Conservation (phyloP, 2,797 vertebrate species). For the Furcifer pardalis region DNA sequence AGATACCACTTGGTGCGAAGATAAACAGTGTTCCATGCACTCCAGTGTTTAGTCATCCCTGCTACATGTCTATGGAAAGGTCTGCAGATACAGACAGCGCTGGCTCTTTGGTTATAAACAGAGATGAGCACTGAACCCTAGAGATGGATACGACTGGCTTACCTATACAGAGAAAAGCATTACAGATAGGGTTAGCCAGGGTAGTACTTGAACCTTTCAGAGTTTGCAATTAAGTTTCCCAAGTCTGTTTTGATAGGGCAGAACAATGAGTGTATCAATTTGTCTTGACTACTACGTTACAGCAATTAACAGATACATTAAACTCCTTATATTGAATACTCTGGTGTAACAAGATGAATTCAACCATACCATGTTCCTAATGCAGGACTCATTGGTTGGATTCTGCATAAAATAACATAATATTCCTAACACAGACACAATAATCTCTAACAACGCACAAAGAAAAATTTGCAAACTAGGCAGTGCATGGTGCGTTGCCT, state of each 20-base stretch:
- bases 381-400: neutral
- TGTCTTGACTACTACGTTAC: neutral
- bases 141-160: no score
- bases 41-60: no score
- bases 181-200: no score
- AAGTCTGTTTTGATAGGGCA: neutral
- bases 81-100: no score
- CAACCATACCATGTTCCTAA: neutral
- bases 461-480: neutral
- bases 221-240: neutral
- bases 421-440: neutral
- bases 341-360: neutral
- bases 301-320: neutral
- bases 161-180: no score
- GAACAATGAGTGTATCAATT: neutral
- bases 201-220: neutral
- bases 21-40: no score
- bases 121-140: no score
- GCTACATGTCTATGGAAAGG: no score
- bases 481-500: neutral
- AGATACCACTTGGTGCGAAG: no score
- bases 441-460: neutral
- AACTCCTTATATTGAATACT: neutral
- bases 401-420: neutral
- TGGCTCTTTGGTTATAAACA: no score